Conservation (phyloP, 2,888 invertebrate genomes). For the Priocnemis perturbator region DNA sequence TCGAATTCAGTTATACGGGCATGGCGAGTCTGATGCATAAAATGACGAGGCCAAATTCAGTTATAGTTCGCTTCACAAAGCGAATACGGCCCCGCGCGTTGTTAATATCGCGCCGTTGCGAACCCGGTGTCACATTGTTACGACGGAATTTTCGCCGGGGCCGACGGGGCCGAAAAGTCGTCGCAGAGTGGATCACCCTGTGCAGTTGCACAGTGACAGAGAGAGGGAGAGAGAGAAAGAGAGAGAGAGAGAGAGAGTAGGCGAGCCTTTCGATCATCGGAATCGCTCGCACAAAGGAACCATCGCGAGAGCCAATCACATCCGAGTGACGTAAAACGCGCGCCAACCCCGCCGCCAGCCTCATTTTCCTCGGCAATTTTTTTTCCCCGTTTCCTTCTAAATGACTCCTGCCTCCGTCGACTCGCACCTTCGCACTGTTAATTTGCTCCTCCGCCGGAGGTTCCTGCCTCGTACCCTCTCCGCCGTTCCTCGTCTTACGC, state of each 20-base stretch:
- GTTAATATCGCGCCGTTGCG: conserved; percentile 66
- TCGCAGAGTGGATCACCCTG: conserved; percentile 24
- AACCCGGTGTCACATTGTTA: conserved; percentile 55
- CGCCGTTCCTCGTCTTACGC: conserved; percentile 21
- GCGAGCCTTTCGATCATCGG: conserved; percentile 4
- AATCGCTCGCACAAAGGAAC: conserved; percentile 1
- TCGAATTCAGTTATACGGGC: conserved; percentile 74
- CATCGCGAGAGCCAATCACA: too few relatives aligned
- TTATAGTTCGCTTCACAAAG: conserved; percentile 75
- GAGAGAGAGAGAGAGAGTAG: too few relatives aligned
- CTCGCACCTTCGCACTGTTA: too few relatives aligned
- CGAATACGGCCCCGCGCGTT: conserved; percentile 64
- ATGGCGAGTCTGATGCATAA: conserved; percentile 75
- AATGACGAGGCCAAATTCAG: conserved; percentile 74
- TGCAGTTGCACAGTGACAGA: background rate
- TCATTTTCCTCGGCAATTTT: background rate
- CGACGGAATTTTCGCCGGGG: conserved; percentile 49
- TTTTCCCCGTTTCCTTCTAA: conserved; percentile 3
- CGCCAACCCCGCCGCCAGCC: too few relatives aligned
- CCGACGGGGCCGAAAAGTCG: conserved; percentile 34
- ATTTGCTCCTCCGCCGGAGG: conserved; percentile 24
- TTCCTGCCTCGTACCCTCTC: conserved; percentile 61
- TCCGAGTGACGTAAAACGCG: too few relatives aligned
- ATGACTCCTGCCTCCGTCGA: conserved; percentile 27
- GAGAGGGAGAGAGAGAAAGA: background rate